Base-by-base conservation (phyloP, 2,797 vertebrate genomes). In the Euthynnus affinis region DNA sequence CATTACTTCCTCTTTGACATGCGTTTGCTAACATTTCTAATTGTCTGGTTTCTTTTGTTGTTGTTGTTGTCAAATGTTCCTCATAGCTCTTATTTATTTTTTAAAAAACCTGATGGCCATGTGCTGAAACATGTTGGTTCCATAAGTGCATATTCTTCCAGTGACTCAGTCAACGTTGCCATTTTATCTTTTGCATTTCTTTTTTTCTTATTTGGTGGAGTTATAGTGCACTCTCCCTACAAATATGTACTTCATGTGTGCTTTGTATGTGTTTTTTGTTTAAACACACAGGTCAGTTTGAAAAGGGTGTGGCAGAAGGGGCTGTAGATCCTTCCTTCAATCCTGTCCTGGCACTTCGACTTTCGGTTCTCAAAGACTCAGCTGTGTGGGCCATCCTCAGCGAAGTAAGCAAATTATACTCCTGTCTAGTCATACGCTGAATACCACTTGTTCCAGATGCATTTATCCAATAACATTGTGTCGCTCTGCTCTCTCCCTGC, bases 341-440 rank as follows among this genome's bases (percentile, higher is more conserved):
- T 81, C 98, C 98, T 2, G 91, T 98, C 84, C 51, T 97, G 87
- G 97, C 97, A 25, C 95, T 99, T 68, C 96, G 98, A 44, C 97
- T 99, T 62, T 95, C 96, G 0, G 96, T 99, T 51, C 92, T 97
- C 88, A 97, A 98, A 88, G 96, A 99, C 90, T 99, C 98, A 0
- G 95, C 97, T 1, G 98, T 99, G 18, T 99, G 98, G 98, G 97
- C 96, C 82, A 99, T 99, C 93, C 89, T 99, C 77, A 99, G 98
- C 87, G 98, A 99, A 95, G 98, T 99, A 88, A 95, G 96, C 57
- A 56, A 68, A 29, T 74, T 49, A 40, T 42, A 58, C 22, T 72
- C 15, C 62, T 64, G 17, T 76, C 74, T 56, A 75, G 10, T 84
- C 44, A 55, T 32, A 66, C 22, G 17, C 66, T 64, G 0, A 53